These are phyloP conservation scores for Drosophila melanosoma DNA, from an alignment of 2,888 invertebrate species.

Conservation along the genomic window DNA sequence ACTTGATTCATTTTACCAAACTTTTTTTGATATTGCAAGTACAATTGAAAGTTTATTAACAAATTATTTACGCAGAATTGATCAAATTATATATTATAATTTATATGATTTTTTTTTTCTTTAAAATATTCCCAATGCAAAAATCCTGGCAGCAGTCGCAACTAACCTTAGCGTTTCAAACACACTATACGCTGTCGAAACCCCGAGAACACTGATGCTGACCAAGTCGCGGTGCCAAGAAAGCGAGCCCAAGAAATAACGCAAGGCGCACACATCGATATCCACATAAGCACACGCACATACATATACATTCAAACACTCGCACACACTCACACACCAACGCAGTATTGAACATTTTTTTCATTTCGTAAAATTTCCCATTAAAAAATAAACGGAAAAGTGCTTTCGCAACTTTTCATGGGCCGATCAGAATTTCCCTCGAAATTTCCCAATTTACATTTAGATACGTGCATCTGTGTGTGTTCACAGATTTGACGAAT, in stretches of 20 bases:
- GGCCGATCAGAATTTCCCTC: slow-evolving; percentile 61
- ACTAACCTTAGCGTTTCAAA: slow-evolving; percentile 86
- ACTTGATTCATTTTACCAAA: slow-evolving; percentile 35
- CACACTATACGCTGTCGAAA: slow-evolving; percentile 86
- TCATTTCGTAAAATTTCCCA: slow-evolving; percentile 72
- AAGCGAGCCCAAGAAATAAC: slow-evolving; percentile 81
- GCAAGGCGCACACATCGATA: slow-evolving; percentile 52
- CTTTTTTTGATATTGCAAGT: slow-evolving; percentile 1
- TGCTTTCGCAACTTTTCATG: slow-evolving; percentile 71
- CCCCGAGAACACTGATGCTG: slow-evolving; percentile 86
- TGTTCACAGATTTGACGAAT: slow-evolving; percentile 7
- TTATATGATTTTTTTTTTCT: slow-evolving; percentile 32
- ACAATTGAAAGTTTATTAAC: slow-evolving; percentile 1
- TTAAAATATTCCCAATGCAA: slow-evolving; percentile 44
- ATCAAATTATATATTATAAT: slow-evolving; percentile 4
- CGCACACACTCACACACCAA: slow-evolving; percentile 25
- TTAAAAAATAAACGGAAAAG: slow-evolving; percentile 66
- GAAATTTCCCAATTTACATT: slow-evolving; percentile 34
- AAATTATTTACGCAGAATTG: slow-evolving; percentile 15
- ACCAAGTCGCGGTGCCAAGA: slow-evolving; percentile 83
- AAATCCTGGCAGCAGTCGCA: slow-evolving; percentile 73
- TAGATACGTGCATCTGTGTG: slow-evolving; percentile 12
- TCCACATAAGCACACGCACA: slow-evolving; percentile 25
- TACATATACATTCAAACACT: slow-evolving; percentile 26
- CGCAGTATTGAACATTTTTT: slow-evolving; percentile 67